Percentiles rank a stretch among this genome's conserved stretches.
Conservation (phyloP, 2,797 vertebrate species). For the Mus caroli region DNA sequence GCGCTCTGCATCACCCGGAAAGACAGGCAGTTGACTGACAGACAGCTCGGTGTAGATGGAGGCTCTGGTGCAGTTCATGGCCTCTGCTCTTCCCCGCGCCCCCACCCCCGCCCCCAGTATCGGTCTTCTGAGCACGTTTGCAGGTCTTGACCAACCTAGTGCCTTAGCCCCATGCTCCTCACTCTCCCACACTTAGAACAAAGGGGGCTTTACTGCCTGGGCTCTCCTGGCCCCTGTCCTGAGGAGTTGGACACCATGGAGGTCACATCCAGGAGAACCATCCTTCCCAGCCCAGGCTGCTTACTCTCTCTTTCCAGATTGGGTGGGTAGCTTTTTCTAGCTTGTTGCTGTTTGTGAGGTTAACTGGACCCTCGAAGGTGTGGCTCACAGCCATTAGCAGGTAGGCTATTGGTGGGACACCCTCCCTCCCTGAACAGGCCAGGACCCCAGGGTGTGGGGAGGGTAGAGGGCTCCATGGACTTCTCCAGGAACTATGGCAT, state of each 20-base stretch:
- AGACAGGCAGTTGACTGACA: conserved; percentile 77
- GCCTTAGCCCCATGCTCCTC: neutral
- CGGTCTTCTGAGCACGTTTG: conserved; percentile 35
- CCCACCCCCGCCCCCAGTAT: neutral
- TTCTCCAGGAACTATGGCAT: neutral
- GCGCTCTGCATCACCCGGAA: conserved; percentile 62
- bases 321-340: neutral
- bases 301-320: neutral
- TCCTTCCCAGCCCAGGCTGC: neutral
- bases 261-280: neutral
- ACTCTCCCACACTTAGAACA: conserved; percentile 10
- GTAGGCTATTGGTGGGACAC: neutral
- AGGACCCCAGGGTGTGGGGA: neutral
- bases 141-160: conserved; percentile 11
- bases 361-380: neutral
- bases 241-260: neutral
- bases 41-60: conserved; percentile 77
- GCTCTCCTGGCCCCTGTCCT: neutral
- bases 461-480: neutral
- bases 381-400: neutral
- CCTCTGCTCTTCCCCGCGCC: conserved; percentile 48
- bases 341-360: neutral
- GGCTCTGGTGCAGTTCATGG: conserved; percentile 88
- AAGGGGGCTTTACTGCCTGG: conserved; percentile 34
- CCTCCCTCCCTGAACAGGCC: neutral